A percentile compares a stretch with the other conserved stretches of the same genome.
Conservation (phyloP, 2,113 vertebrate species). For the Rhinoderma darwinii region DNA sequence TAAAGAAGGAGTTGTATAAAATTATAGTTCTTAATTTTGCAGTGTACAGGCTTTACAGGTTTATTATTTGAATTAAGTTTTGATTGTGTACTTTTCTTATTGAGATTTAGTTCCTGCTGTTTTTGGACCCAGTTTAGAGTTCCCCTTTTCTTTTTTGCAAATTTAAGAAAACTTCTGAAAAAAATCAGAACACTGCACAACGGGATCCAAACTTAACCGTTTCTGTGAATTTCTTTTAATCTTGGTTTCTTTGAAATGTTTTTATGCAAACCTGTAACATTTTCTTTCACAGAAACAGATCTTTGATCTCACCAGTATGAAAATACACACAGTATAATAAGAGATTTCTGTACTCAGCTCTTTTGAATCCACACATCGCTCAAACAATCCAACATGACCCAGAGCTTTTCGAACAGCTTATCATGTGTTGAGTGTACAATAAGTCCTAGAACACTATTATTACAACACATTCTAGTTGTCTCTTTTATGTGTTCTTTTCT, state of each 20-base stretch:
- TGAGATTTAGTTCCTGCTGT: conserved; percentile 9
- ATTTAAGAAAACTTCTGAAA: conserved; percentile 9
- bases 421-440: conserved; percentile 37
- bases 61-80: neutral
- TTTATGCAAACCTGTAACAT: conserved; percentile 50
- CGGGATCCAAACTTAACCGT: conserved; percentile 26
- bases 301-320: conserved; percentile 43
- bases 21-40: too few species aligned
- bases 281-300: conserved; percentile 30
- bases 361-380: conserved; percentile 29
- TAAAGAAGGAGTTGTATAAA: too few species aligned
- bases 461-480: conserved; percentile 6
- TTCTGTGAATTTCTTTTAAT: conserved; percentile 45
- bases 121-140: conserved; percentile 19
- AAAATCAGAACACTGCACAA: conserved; percentile 29
- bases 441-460: conserved; percentile 5
- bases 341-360: conserved; percentile 28
- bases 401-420: conserved; percentile 28
- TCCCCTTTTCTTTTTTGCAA: neutral
- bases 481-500: conserved; percentile 31
- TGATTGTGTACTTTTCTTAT: neutral
- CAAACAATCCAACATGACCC: conserved; percentile 37
- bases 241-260: conserved; percentile 24
- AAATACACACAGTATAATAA: conserved; percentile 18
- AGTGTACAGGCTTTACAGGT: neutral